Evolutionary conservation across 1,140 invertebrate genomes (phyloP).

Genomic region (Hestina assimilis): DNA sequence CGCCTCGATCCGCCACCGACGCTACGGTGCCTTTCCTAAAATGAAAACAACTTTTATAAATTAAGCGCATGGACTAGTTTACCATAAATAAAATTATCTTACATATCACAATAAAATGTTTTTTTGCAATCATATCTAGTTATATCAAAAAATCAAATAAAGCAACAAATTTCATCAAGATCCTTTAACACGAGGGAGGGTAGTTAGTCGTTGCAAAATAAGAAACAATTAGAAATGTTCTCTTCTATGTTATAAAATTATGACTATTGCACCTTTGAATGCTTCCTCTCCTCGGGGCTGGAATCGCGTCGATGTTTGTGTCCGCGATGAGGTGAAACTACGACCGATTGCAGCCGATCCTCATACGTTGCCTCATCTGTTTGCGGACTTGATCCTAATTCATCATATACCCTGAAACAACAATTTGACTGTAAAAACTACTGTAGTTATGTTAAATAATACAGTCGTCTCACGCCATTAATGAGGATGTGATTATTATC

Average conservation of each 20-base stretch:
- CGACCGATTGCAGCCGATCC: constrained; percentile 66
- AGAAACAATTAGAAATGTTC: too few species aligned
- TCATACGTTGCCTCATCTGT: constrained; percentile 64
- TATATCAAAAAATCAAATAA: too few species aligned
- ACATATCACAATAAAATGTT: too few species aligned
- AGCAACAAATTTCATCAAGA: too few species aligned
- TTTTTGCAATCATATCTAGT: too few species aligned
- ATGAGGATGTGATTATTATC: too few species aligned
- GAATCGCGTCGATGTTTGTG: constrained; percentile 64
- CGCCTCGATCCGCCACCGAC: constrained; percentile 44
- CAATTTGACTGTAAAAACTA: background rate
- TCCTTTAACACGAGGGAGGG: too few species aligned
- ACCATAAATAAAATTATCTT: too few species aligned
- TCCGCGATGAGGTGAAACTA: constrained; percentile 64
- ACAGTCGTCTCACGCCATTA: too few species aligned
- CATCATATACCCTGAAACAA: constrained; percentile 62
- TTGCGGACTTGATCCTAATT: constrained; percentile 64
- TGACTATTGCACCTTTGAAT: constrained; percentile 53
- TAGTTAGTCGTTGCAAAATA: too few species aligned
- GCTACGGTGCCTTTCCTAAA: constrained; percentile 62
- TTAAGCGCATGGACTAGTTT: too few species aligned
- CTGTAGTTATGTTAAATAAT: background rate
- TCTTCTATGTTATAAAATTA: background rate
- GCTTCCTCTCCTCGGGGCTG: constrained; percentile 67
- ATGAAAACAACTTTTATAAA: background rate